Evolutionary conservation across 2,888 invertebrate genomes (phyloP), one percentile per base, ranked within the genome.

Genomic region (Drosophila multiciliata): DNA sequence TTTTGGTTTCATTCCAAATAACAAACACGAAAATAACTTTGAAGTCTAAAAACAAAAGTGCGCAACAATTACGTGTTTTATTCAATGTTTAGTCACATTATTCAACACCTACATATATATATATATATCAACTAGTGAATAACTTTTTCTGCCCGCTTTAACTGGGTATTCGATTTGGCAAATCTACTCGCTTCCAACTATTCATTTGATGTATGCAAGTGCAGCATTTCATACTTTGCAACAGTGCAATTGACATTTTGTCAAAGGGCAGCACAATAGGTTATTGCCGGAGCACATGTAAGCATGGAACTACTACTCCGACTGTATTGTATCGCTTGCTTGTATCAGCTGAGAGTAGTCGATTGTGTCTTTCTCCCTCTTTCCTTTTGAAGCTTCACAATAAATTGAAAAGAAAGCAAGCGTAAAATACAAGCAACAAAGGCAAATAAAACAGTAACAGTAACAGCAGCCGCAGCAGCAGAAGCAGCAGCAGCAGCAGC

Each of bases 401-500:
- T 89, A 91, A 90, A 90, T 90, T 86, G 82, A 84, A 89, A 85
- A 85, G 78, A 79, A 86, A 90, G 85, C 89, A 86, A 82, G 86
- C 88, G 80, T 76, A 78, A 78, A 83, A 66, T 73, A 69, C 73
- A 89, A 54, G 48, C 73, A 76, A 58, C 64, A 59, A 55, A 68
- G 53, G 66, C 26, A 42, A 66, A n/a, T 29, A 38, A 15, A 59
- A 69, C 66, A 70, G 38, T 32, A 59, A 69, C 66, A 70, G 38
- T 32, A 49, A 23, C 17, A 20, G 8, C 17, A 50, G 42, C 9
- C 42, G 11, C 40, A 40, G 17, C 40, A 5, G 6, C 12, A 54
- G 65, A 64, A 69, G 33, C 32, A 42, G 17, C 40, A 42, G 29
- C 15, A 49, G 29, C 15, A 20, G 9, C 20, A 38, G 42, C 35